Evolutionary conservation across 2,113 vertebrate genomes (phyloP).

Genomic region (Notarius quadriscutis): DNA sequence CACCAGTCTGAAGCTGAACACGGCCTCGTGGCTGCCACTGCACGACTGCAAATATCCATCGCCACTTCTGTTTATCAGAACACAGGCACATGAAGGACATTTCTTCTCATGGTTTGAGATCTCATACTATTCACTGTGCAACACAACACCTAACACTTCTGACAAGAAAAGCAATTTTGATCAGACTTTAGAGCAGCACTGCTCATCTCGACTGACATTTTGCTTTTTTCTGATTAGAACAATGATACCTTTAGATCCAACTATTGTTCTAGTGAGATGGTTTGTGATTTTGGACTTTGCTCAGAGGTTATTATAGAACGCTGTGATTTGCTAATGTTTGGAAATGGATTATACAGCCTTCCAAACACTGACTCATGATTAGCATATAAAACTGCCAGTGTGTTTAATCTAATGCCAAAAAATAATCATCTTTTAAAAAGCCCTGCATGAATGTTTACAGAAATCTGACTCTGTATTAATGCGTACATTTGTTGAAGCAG

Average conservation of each 20-base stretch:
- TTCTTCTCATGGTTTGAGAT: neutral
- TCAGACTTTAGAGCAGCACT: neutral
- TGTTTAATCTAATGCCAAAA: neutral
- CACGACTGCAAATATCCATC: conserved; percentile 56
- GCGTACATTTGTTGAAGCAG: neutral
- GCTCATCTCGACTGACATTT: neutral
- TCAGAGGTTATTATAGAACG: neutral
- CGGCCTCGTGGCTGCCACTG: conserved; percentile 55
- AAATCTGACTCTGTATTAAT: neutral
- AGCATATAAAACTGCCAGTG: neutral
- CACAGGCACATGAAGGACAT: conserved; percentile 29
- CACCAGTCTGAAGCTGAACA: conserved; percentile 54
- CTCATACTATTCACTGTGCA: neutral
- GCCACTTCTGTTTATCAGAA: conserved; percentile 44
- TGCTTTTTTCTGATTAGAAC: neutral
- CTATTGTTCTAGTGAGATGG: neutral
- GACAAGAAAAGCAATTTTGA: neutral
- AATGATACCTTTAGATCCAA: neutral
- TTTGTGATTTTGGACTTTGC: neutral
- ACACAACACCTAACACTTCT: neutral
- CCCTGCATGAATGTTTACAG: neutral
- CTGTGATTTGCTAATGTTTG: conserved; percentile 1
- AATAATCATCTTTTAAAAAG: neutral
- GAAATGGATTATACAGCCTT: neutral
- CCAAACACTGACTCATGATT: neutral